Evolutionary conservation across 2,888 invertebrate genomes (phyloP).

Genomic region (Neoaliturus tenellus): DNA sequence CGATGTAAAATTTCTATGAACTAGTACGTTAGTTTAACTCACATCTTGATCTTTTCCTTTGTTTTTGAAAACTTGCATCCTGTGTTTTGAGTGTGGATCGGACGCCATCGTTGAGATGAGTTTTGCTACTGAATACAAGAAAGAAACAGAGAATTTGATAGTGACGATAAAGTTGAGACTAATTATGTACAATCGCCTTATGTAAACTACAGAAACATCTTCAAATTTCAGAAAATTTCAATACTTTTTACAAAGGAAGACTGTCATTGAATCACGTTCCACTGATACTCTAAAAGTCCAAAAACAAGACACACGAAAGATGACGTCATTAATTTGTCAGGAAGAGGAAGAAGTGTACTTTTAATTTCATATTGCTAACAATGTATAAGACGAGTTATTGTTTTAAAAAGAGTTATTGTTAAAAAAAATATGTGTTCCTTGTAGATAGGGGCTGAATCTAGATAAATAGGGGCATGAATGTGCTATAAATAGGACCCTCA

Average conservation of each 20-base stretch:
- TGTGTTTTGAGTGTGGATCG: constrained; percentile 86
- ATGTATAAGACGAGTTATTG: too few species aligned
- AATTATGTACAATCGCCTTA: not conserved
- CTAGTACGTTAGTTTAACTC: too few species aligned
- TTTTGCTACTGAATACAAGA: not conserved
- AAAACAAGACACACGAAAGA: constrained; percentile 57
- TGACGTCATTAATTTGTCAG: constrained; percentile 57
- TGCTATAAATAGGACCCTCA: too few species aligned
- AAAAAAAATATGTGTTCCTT: too few species aligned
- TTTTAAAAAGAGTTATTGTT: too few species aligned
- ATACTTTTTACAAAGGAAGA: constrained; percentile 2
- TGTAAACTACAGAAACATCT: not conserved
- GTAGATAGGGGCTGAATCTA: too few species aligned
- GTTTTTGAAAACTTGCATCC: constrained; percentile 98
- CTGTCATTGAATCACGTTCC: constrained; percentile 59
- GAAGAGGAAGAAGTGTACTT: not conserved
- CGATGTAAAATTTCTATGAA: too few species aligned
- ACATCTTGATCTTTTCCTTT: constrained; percentile 99
- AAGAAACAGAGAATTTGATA: not conserved
- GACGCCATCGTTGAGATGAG: constrained; percentile 81
- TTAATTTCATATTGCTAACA: too few species aligned
- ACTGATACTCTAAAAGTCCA: constrained; percentile 51
- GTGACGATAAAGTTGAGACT: not conserved
- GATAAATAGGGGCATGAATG: too few species aligned
- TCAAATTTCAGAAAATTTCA: not conserved